A percentile compares a stretch with the other conserved stretches of the same genome.
These are phyloP conservation scores for Danionella dracula DNA, from an alignment of 2,797 vertebrate species.

Conservation along the genomic window DNA sequence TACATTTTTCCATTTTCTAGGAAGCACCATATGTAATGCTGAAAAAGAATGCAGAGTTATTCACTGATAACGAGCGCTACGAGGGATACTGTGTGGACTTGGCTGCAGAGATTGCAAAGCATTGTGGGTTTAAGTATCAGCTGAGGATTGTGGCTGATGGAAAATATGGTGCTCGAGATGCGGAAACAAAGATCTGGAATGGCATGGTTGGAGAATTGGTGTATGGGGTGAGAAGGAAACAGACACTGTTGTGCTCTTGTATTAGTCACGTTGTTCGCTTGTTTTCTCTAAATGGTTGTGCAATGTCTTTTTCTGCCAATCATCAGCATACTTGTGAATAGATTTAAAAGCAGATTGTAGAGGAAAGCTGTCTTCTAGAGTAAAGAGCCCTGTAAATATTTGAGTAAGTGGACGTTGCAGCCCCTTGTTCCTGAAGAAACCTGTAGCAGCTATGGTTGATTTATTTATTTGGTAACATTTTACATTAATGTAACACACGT, in stretches of 20 bases:
- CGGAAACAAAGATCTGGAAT: conserved; percentile 98
- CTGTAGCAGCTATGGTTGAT: no score
- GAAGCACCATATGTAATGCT: conserved; percentile 98
- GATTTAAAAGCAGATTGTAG: no score
- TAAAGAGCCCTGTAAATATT: no score
- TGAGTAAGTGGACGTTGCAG: no score
- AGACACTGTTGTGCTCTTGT: background rate
- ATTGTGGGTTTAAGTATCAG: conserved; percentile 96
- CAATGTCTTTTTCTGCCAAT: no score
- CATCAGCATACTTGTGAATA: no score
- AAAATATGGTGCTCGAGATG: conserved; percentile 95
- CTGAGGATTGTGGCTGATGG: conserved; percentile 93
- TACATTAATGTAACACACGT: no score
- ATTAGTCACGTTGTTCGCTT: no score
- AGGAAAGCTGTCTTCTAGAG: no score
- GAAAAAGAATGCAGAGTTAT: conserved; percentile 93
- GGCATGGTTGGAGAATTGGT: conserved; percentile 98
- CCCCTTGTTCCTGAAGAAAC: no score
- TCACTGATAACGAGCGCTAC: conserved; percentile 92
- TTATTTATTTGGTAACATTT: no score
- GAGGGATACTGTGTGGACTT: conserved; percentile 95
- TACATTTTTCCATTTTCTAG: conserved; percentile 51
- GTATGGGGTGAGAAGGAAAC: conserved; percentile 83
- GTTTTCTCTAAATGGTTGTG: no score
- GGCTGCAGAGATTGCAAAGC: conserved; percentile 94